Base-by-base conservation (phyloP, 2,113 vertebrate genomes). In the Pollachius pollachius region DNA sequence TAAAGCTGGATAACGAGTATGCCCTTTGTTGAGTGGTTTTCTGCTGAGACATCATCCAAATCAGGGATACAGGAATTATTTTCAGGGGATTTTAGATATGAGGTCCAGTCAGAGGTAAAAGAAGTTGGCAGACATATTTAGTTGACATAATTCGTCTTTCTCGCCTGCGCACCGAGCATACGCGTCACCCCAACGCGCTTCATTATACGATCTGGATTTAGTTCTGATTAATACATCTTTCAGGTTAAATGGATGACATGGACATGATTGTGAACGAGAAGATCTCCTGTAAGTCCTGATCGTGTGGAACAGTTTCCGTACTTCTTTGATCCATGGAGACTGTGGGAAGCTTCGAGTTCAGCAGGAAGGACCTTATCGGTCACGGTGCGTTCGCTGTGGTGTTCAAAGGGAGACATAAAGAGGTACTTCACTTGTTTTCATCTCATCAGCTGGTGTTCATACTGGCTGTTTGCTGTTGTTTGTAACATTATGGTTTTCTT, bases 371-470 rank as follows among this genome's bases (percentile, higher is more conserved):
- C 85, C 83, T 98, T 77, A 96, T 99, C 81, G 96, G 96, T 25
- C 95, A 97, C 79, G 97, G 96, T 19, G 96, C 96, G 56, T 99
- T 99, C 85, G 97, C 97, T 0, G 95, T 98, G 65, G 97, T 99
- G 76, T 99, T 97, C 86, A 98, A 94, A 92, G 97, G 97, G 74
- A 91, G 96, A 88, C 95, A 96, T 72, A 96, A 93, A 86, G 94
- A 97, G 95, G 97, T 98, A 92, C 52, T 16, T 13, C 19, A 70
- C 5, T 54, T 15, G 66, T 52, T 25, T 72, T 4, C 3, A 62
- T 19, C 1, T 15, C 12, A 17, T 64, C 57, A 34, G 37, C 15
- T 61, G 8, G 7, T 67, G 13, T 19, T n/a, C 69, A 17, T 19
- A 74, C 41, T 8, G 11, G 52, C 6, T 62, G 30, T 60, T 48